Percentiles rank a stretch among this genome's conserved stretches.
These are phyloP conservation scores for Drosophila melanogaster DNA, from an alignment of 1,140 invertebrate species.

Conservation along the genomic window Release_6_plus_ISO1_MT NT_033779.5:8277001-8277500, in stretches of 20 bases:
- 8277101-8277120: slow-evolving; percentile 80
- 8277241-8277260: slow-evolving; percentile 67
- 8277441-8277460: slow-evolving; percentile 77
- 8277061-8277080: slow-evolving; percentile 70
- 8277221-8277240: slow-evolving; percentile 83
- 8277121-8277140: slow-evolving; percentile 80
- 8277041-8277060: slow-evolving; percentile 56
- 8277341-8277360: slow-evolving; percentile 8
- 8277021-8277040: slow-evolving; percentile 16
- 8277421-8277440: slow-evolving; percentile 57
- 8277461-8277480: slow-evolving; percentile 72
- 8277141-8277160: slow-evolving; percentile 67
- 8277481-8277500: slow-evolving; percentile 73
- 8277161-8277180: slow-evolving; percentile 56
- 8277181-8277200: slow-evolving; percentile 31
- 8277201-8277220: slow-evolving; percentile 65
- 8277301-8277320: slow-evolving; percentile 58
- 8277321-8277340: slow-evolving; percentile 22
- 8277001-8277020: slow-evolving; percentile 40
- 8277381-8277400: slow-evolving; percentile 30
- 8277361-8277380: slow-evolving; percentile 63
- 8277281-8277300: slow-evolving; percentile 22
- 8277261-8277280: slow-evolving; percentile 15
- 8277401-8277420: slow-evolving; percentile 33
- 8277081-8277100: slow-evolving; percentile 67